Base-by-base conservation (phyloP, 1,140 invertebrate species). In the Lerema accius region DNA sequence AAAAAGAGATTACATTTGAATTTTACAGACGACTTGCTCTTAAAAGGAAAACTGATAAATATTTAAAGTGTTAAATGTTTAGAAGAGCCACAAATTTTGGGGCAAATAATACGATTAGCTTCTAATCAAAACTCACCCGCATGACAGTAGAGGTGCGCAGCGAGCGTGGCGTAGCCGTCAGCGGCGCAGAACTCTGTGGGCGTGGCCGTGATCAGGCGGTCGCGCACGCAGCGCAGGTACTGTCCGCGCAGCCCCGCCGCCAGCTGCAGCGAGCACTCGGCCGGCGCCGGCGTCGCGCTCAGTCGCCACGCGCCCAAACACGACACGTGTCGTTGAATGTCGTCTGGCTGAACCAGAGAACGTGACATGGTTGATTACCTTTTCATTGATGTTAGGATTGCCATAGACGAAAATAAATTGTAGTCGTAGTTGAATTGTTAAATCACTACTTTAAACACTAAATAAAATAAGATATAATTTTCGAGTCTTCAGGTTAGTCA, bases 81-180 rank as follows among this genome's bases (percentile, higher is more conserved):
- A n/a, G n/a, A n/a, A n/a, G n/a, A n/a, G n/a, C n/a, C n/a, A n/a
- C n/a, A n/a, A n/a, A n/a, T n/a, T n/a, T n/a, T n/a, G n/a, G n/a
- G n/a, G n/a, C n/a, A n/a, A n/a, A n/a, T n/a, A n/a, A n/a, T n/a
- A n/a, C n/a, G n/a, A n/a, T n/a, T n/a, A n/a, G n/a, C n/a, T 9
- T 32, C 28, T 17, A 0, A 7, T 17, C 4, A 45, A 4, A 32
- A 5, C 60, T 63, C 68, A 91, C 89, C 89, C 65, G 94, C 84
- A 86, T 96, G 96, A 64, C 95, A 94, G 67, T 98, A 93, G 13
- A 96, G 84, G 86, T 98, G 95, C 3, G 94, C 94, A 13, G 95
- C 95, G 23, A 98, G 82, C 43, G 97, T 81, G 1, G 94, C 92
- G 77, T 97, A 98, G 1, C 94, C 92, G 91, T 98, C 97, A 46